A percentile compares a stretch with the other conserved stretches of the same genome.
Evolutionary conservation across 2,888 invertebrate genomes (phyloP).

Genomic region (Electrophaes corylata): DNA sequence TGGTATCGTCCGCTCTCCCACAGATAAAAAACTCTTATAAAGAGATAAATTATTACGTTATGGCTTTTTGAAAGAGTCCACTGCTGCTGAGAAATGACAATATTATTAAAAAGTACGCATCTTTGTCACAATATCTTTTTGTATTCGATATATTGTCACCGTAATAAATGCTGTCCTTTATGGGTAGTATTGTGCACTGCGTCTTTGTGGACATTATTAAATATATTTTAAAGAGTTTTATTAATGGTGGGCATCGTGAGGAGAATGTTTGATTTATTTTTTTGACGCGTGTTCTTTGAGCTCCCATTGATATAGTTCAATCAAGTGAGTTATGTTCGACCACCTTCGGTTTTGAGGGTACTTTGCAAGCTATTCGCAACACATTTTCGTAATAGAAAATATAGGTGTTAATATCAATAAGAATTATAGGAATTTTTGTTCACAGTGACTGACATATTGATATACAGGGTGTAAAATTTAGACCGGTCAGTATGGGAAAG

Average conservation of each 20-base stretch:
- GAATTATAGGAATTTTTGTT: too few relatives aligned
- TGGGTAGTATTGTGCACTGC: constrained; percentile 77
- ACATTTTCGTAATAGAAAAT: background rate
- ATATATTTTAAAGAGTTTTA: constrained; percentile 84
- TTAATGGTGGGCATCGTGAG: constrained; percentile 82
- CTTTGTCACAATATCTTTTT: constrained; percentile 85
- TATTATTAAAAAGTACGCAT: constrained; percentile 84
- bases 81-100: constrained; percentile 84
- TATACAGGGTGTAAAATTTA: too few relatives aligned
- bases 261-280: constrained; percentile 82
- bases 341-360: constrained; percentile 29
- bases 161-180: constrained; percentile 84
- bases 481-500: too few relatives aligned
- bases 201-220: constrained; percentile 84
- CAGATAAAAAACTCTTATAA: constrained; percentile 81
- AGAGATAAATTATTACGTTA: constrained; percentile 84
- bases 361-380: background rate
- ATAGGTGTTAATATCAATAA: too few relatives aligned
- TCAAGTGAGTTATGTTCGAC: constrained; percentile 56
- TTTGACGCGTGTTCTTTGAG: constrained; percentile 81
- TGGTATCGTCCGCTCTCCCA: constrained; percentile 73
- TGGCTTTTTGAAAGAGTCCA: constrained; percentile 84
- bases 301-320: constrained; percentile 69
- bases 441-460: too few relatives aligned
- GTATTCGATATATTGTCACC: constrained; percentile 83